These are phyloP conservation scores for Drosophila lacteicornis DNA, from an alignment of 1,140 invertebrate species.

Conservation along the genomic window DNA sequence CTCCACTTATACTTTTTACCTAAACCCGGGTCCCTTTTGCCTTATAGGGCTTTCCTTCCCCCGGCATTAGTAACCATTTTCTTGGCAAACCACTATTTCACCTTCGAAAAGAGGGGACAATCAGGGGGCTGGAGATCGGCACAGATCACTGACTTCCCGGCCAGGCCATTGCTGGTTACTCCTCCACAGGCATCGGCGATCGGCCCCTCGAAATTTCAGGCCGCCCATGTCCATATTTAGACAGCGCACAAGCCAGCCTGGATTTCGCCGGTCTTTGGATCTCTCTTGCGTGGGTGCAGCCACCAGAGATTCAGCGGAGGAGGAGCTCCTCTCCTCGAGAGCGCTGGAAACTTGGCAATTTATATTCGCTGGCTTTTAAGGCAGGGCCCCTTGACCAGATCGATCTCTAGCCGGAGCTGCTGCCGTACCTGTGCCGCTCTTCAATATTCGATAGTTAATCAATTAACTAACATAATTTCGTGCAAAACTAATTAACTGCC, in stretches of 20 bases:
- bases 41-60: constrained; percentile 5
- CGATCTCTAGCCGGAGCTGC: constrained; percentile 18
- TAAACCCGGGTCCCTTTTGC: background rate
- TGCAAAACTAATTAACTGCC: constrained; percentile 80
- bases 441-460: constrained; percentile 66
- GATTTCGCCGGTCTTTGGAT: constrained; percentile 31
- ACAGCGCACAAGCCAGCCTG: constrained; percentile 38
- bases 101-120: constrained; percentile 21
- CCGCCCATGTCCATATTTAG: constrained; percentile 74
- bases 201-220: constrained; percentile 39
- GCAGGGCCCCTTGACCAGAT: constrained; percentile 46
- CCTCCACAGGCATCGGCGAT: constrained; percentile 38
- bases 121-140: constrained; percentile 32
- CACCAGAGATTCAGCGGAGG: background rate
- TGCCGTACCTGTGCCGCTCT: constrained; percentile 18
- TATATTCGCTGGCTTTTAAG: constrained; percentile 63
- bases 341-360: constrained; percentile 44
- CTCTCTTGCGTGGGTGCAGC: constrained; percentile 68
- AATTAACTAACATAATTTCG: constrained; percentile 82
- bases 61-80: constrained; percentile 28
- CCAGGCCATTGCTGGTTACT: constrained; percentile 30
- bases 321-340: constrained; percentile 20
- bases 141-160: constrained; percentile 25
- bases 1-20: constrained; percentile 13
- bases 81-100: constrained; percentile 38